Evolutionary conservation across 2,797 vertebrate genomes (phyloP), one percentile per base, ranked within the genome.

Genomic region (Melanotaenia boesemani): DNA sequence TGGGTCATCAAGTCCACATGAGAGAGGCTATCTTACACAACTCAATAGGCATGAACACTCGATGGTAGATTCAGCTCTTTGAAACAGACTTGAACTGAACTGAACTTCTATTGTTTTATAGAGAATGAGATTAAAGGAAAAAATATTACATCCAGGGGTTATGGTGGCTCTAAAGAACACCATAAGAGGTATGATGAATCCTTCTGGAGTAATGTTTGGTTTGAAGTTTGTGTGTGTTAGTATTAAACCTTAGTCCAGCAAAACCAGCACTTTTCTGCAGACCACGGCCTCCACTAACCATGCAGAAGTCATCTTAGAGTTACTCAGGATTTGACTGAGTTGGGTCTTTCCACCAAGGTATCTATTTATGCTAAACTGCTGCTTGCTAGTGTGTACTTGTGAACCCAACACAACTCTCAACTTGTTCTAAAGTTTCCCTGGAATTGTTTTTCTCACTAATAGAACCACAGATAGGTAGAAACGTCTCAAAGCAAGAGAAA

Each of bases 1-100:
- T 79, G 61, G 90, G 86, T 91, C 84, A 89, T 91, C 79, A 54
- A 77, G 83, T 84, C 86, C 88, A 86, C 88, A 85, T 88, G 84
- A 74, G 36, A 86, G 36, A 68, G 48, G 30, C 68, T 76, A 67
- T 82, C 79, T 85, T 80, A 80, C 86, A 81, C 73, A 88, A 86
- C 24, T 9, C 76, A 60, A 48, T 65, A 80, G 65, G 71, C 82
- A 80, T 64, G 68, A 79, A 74, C 63, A 1, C 60, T 65, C 24
- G 46, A 82, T 76, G 39, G 36, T 60, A 76, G 77, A 82, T 24
- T 63, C 59, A 34, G 7, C 58, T 62, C 26, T 74, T 57, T 63
- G 65, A 84, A 65, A 30, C 76, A 63, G 67, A 13, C 63, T 67
- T 77, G 62, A 73, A 72, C 67, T 44, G 55, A 59, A 34, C 20